A percentile compares a stretch with the other conserved stretches of the same genome.
Evolutionary conservation across 2,888 invertebrate species (phyloP).

Genomic region (Podotricha telesiphe): DNA sequence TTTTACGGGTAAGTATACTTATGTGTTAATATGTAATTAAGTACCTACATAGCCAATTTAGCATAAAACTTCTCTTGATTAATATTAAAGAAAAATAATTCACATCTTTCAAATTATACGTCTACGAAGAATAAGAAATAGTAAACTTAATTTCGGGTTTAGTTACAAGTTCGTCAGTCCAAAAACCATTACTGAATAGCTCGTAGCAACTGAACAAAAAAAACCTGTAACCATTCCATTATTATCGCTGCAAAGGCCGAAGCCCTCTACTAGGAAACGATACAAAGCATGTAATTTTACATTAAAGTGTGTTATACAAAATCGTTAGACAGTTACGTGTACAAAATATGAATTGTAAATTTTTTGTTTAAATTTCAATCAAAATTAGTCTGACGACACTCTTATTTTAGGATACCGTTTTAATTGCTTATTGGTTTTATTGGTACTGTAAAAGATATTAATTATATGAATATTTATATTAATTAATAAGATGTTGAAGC

Average conservation of each 20-base stretch:
- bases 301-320: slow-evolving; percentile 35
- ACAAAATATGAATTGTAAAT: neutral
- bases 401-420: neutral
- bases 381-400: neutral
- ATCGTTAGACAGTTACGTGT: slow-evolving; percentile 26
- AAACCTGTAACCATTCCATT: slow-evolving; percentile 34
- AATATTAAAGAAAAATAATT: neutral
- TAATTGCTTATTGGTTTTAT: slow-evolving; percentile 11
- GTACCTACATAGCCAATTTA: neutral
- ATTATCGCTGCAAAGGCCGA: slow-evolving; percentile 32
- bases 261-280: slow-evolving; percentile 37
- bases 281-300: slow-evolving; percentile 35
- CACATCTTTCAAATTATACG: neutral
- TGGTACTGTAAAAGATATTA: slow-evolving; percentile 5
- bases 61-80: too few relatives aligned
- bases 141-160: slow-evolving; percentile 8
- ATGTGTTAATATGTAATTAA: too few relatives aligned
- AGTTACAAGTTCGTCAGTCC: slow-evolving; percentile 6
- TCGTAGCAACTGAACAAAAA: slow-evolving; percentile 29
- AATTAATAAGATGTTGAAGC: neutral
- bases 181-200: slow-evolving; percentile 29
- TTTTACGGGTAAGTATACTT: too few relatives aligned
- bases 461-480: neutral
- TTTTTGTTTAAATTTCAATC: neutral
- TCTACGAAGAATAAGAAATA: slow-evolving; percentile 1